phyloP scores from a whole-genome alignment of 2,113 vertebrate species.

The Vulpes vulpes region DNA sequence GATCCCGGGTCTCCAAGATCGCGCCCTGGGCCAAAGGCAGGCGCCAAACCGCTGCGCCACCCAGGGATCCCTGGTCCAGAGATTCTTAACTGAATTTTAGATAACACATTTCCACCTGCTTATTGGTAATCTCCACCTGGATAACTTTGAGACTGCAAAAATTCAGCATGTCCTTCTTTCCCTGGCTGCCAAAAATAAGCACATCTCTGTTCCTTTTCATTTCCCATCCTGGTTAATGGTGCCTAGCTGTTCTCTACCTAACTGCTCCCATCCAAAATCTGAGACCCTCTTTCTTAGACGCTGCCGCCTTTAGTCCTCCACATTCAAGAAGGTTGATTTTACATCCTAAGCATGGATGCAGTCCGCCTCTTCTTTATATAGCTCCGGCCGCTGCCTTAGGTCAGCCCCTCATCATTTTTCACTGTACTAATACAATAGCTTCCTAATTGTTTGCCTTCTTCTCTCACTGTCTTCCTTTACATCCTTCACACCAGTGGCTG shows the following conservation, averaged over 20 bases:
- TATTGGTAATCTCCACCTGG: neutral
- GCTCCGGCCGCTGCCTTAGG: slow-evolving; percentile 21
- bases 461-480: neutral
- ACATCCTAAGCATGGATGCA: slow-evolving; percentile 35
- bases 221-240: neutral
- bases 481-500: neutral
- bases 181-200: neutral
- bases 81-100: neutral
- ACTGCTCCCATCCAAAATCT: neutral
- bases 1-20: too few species aligned
- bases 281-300: neutral
- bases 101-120: neutral
- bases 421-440: neutral
- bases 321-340: slow-evolving; percentile 58
- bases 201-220: neutral
- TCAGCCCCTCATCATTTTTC: neutral
- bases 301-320: slow-evolving; percentile 27
- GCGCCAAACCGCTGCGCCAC: too few species aligned
- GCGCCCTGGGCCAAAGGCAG: too few species aligned
- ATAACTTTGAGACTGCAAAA: neutral
- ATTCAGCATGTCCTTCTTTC: neutral
- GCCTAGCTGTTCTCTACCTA: neutral
- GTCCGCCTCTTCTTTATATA: slow-evolving; percentile 59
- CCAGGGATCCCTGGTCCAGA: neutral
- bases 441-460: neutral